Percentiles rank a stretch among this genome's conserved stretches.
phyloP scores from a whole-genome alignment of 2,888 invertebrate genomes.

The Amaurobius ferox region DNA sequence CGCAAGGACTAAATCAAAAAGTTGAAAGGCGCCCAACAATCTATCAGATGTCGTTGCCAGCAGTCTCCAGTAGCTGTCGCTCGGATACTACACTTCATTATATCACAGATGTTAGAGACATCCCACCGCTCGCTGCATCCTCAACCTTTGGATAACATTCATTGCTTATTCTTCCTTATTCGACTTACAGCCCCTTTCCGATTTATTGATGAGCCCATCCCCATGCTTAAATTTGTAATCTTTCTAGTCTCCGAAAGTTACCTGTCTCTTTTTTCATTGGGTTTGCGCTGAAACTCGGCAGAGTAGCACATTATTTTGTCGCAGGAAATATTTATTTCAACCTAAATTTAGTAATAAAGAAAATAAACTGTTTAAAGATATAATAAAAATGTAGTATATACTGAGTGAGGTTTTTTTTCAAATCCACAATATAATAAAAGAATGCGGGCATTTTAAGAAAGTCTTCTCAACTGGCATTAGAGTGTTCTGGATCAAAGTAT shows the following conservation, averaged over 20 bases:
- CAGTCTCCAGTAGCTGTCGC: slow-evolving; percentile 50
- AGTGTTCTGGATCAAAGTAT: too few species aligned
- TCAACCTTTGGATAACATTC: slow-evolving; percentile 53
- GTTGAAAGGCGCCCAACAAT: slow-evolving; percentile 31
- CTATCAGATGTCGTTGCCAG: slow-evolving; percentile 62
- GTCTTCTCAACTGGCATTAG: too few species aligned
- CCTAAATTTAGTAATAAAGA: too few species aligned
- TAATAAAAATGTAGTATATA: too few species aligned
- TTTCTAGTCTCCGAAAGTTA: slow-evolving; percentile 31
- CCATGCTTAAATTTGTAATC: slow-evolving; percentile 54
- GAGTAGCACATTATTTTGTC: slow-evolving; percentile 4
- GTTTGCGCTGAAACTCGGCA: slow-evolving; percentile 30
- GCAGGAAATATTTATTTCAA: background rate
- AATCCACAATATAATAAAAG: too few species aligned
- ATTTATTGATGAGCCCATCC: slow-evolving; percentile 52
- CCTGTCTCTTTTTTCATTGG: slow-evolving; percentile 2
- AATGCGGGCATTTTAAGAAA: too few species aligned
- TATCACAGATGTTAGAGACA: slow-evolving; percentile 66
- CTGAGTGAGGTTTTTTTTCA: too few species aligned
- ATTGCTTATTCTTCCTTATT: slow-evolving; percentile 65
- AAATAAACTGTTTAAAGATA: background rate
- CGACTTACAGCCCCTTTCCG: slow-evolving; percentile 41
- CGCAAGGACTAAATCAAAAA: slow-evolving; percentile 45
- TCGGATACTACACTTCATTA: slow-evolving; percentile 67
- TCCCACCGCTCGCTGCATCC: slow-evolving; percentile 30